Conservation (phyloP, 1,140 invertebrate species). For the Eupristina koningsbergeri region DNA sequence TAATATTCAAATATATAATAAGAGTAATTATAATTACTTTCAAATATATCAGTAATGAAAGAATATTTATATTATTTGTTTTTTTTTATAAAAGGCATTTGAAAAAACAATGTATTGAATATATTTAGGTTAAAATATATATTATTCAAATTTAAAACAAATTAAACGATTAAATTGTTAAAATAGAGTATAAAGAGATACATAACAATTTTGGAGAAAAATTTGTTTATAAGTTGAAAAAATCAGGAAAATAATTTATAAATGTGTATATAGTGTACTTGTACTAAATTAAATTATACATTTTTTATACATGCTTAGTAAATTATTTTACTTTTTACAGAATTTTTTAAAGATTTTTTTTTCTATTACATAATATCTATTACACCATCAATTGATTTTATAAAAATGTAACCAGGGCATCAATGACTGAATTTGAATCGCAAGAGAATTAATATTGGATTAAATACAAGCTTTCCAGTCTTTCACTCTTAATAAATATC, state of each 20-base stretch:
- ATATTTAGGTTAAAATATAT: not conserved
- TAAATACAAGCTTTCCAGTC: constrained; percentile 51
- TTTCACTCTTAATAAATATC: constrained; percentile 55
- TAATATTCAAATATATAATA: not conserved
- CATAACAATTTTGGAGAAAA: not conserved
- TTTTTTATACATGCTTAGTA: not conserved
- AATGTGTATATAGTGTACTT: no score
- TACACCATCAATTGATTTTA: constrained; percentile 48
- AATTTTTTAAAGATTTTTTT: constrained; percentile 27
- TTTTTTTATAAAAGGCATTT: not conserved
- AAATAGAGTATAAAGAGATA: not conserved
- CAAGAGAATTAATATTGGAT: constrained; percentile 37
- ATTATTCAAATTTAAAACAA: not conserved
- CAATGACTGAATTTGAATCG: constrained; percentile 16
- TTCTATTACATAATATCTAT: constrained; percentile 41
- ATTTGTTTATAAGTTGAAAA: not conserved
- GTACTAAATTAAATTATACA: not conserved
- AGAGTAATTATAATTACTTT: not conserved
- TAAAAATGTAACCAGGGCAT: constrained; percentile 44
- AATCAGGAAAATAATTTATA: not conserved
- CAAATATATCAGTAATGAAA: not conserved
- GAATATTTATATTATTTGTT: not conserved
- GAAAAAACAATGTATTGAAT: not conserved
- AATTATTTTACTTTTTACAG: constrained; percentile 31
- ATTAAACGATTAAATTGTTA: not conserved